Percentiles rank a stretch among this genome's conserved stretches.
Evolutionary conservation across 2,113 vertebrate species (phyloP).

Genomic region (Polypterus bichir): DNA sequence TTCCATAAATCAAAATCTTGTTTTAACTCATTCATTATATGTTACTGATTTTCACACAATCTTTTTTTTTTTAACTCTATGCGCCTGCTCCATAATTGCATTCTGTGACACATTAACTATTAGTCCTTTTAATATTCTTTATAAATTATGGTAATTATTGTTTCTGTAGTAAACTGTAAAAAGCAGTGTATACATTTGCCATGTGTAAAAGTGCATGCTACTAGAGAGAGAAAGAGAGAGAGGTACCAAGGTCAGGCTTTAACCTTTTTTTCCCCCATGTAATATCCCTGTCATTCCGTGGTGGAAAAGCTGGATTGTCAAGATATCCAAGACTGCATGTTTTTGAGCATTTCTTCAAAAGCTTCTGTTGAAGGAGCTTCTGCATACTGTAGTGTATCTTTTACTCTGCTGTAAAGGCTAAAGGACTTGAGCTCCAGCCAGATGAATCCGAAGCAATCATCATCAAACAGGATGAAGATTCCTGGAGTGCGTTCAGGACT

Average conservation of each 20-base stretch:
- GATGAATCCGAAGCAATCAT: constrained; percentile 90
- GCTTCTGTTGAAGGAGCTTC: constrained; percentile 71
- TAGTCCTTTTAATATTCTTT: no score
- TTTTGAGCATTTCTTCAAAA: constrained; percentile 89
- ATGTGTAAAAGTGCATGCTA: constrained; percentile 42
- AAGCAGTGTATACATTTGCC: no score
- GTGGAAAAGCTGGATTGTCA: constrained; percentile 38
- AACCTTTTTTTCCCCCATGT: constrained; percentile 21
- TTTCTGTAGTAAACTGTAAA: no score
- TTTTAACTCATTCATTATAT: no score
- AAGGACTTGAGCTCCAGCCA: constrained; percentile 96
- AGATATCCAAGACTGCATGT: constrained; percentile 85
- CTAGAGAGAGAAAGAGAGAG: constrained; percentile 26
- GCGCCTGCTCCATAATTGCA: no score
- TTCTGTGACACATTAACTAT: no score
- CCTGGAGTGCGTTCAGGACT: constrained; percentile 88
- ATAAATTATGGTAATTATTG: no score
- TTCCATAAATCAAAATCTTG: no score
- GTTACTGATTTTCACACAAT: no score
- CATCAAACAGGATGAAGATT: constrained; percentile 81
- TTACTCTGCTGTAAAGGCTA: constrained; percentile 89
- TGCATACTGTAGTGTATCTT: constrained; percentile 72
- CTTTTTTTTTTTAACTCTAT: no score
- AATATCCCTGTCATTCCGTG: constrained; percentile 19
- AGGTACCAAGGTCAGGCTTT: constrained; percentile 21